A percentile compares a stretch with the other conserved stretches of the same genome.
Conservation (phyloP, 30 jellyfish, hydroid and myxozoan species). For the Aurelia sp. region DNA sequence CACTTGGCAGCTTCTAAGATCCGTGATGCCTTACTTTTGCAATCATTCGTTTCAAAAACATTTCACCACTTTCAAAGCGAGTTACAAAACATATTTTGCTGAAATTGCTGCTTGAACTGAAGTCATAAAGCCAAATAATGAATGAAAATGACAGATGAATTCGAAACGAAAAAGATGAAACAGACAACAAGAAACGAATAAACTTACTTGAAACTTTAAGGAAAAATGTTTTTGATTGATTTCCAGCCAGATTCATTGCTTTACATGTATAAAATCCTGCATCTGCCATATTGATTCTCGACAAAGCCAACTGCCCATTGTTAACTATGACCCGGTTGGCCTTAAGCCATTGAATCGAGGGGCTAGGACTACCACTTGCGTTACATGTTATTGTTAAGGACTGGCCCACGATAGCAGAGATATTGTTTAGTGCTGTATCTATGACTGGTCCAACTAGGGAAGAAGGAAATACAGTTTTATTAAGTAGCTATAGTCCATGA, state of each 20-base stretch:
- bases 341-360: constrained; percentile 39
- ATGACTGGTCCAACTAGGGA: constrained; percentile 36
- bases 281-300: constrained; percentile 24
- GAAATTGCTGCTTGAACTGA: not conserved
- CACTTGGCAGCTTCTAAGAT: too few relatives aligned
- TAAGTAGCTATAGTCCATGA: not conserved
- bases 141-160: too few relatives aligned
- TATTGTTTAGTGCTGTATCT: constrained; percentile 14
- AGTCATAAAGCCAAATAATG: not conserved
- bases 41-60: too few relatives aligned
- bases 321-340: not conserved
- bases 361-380: constrained; percentile 59
- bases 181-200: not conserved
- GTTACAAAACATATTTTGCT: too few relatives aligned
- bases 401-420: constrained; percentile 46
- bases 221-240: constrained; percentile 17
- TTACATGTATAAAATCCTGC: constrained; percentile 47
- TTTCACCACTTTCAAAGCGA: too few relatives aligned
- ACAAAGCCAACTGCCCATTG: constrained; percentile 14
- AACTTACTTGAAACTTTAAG: constrained; percentile 48
- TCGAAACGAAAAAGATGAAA: too few relatives aligned
- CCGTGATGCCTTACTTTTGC: too few relatives aligned
- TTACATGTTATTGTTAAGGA: constrained; percentile 22
- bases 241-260: constrained; percentile 62
- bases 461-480: too few relatives aligned